A percentile compares a stretch with the other conserved stretches of the same genome.
Conservation (phyloP, 2,113 vertebrate genomes). For the Camarhynchus parvulus region DNA sequence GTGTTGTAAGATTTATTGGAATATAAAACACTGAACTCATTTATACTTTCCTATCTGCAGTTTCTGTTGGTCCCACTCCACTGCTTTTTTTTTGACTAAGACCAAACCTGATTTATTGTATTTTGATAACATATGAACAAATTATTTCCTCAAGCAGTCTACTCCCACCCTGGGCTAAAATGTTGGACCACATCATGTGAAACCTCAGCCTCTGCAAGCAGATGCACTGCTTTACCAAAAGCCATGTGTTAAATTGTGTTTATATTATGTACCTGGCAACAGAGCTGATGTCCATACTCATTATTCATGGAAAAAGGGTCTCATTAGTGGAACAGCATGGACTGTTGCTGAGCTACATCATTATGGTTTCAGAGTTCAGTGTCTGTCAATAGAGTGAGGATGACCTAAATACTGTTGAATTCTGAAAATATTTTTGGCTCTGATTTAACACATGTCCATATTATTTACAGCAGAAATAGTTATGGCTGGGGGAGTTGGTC, state of each 20-base stretch:
- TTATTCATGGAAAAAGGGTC: slow-evolving; percentile 78
- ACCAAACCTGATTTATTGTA: slow-evolving; percentile 72
- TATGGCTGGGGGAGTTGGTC: slow-evolving; percentile 18
- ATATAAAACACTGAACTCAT: slow-evolving; percentile 74
- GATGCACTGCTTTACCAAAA: slow-evolving; percentile 68
- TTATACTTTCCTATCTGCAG: slow-evolving; percentile 53
- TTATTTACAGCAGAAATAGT: slow-evolving; percentile 67
- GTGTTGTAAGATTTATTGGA: slow-evolving; percentile 71
- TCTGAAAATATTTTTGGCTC: slow-evolving; percentile 66
- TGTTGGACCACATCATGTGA: slow-evolving; percentile 65
- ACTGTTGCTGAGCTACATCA: slow-evolving; percentile 69
- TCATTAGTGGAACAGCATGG: slow-evolving; percentile 72
- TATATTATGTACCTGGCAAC: slow-evolving; percentile 79
- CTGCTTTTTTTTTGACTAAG: slow-evolving; percentile 25
- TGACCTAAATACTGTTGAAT: slow-evolving; percentile 73
- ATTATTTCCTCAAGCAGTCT: slow-evolving; percentile 70
- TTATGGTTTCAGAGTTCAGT: slow-evolving; percentile 68
- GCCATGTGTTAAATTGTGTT: slow-evolving; percentile 75
- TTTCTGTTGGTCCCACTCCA: slow-evolving; percentile 54
- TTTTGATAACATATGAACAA: slow-evolving; percentile 79
- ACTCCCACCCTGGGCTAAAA: slow-evolving; percentile 69
- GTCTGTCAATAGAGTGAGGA: slow-evolving; percentile 70
- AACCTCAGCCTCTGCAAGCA: slow-evolving; percentile 69
- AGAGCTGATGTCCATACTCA: slow-evolving; percentile 73
- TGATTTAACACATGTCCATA: slow-evolving; percentile 16